Evolutionary conservation across 1,140 invertebrate species (phyloP).

Genomic region (Calephelis nemesis): DNA sequence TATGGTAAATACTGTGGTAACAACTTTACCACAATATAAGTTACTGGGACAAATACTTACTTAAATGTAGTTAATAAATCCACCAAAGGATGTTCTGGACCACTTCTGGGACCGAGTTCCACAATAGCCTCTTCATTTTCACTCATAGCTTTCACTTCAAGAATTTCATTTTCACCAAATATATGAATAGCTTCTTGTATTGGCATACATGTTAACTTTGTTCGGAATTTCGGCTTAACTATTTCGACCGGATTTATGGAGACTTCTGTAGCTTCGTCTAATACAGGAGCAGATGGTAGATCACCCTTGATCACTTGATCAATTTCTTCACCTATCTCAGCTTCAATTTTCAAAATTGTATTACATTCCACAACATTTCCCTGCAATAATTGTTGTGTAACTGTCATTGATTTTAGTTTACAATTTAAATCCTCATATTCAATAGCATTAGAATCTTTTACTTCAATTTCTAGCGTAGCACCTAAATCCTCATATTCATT

Average conservation of each 20-base stretch:
- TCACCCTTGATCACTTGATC: background rate
- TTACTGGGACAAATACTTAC: slow-evolving; percentile 30
- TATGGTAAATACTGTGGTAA: background rate
- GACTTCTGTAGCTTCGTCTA: slow-evolving; percentile 36
- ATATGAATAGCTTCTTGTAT: slow-evolving; percentile 55
- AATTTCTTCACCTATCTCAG: slow-evolving; percentile 26
- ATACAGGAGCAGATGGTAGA: slow-evolving; percentile 57
- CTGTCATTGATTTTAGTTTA: slow-evolving; percentile 7
- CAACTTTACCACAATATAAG: background rate
- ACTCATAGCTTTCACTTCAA: slow-evolving; percentile 53
- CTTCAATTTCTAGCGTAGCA: slow-evolving; percentile 4
- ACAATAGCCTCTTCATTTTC: slow-evolving; percentile 60
- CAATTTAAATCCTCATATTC: slow-evolving; percentile 14
- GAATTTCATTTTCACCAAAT: slow-evolving; percentile 57
- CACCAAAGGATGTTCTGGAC: slow-evolving; percentile 62
- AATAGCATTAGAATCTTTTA: no score
- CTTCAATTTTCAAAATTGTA: slow-evolving; percentile 16
- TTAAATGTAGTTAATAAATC: slow-evolving; percentile 64
- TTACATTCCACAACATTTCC: slow-evolving; percentile 12
- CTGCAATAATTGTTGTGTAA: background rate
- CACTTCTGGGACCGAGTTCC: slow-evolving; percentile 51
- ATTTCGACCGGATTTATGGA: slow-evolving; percentile 1
- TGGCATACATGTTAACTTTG: slow-evolving; percentile 49
- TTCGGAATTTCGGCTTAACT: slow-evolving; percentile 21
- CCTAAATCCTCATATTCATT: slow-evolving; percentile 9